Evolutionary conservation across 2,797 vertebrate species (phyloP).

Genomic region (Molossus molossus): DNA sequence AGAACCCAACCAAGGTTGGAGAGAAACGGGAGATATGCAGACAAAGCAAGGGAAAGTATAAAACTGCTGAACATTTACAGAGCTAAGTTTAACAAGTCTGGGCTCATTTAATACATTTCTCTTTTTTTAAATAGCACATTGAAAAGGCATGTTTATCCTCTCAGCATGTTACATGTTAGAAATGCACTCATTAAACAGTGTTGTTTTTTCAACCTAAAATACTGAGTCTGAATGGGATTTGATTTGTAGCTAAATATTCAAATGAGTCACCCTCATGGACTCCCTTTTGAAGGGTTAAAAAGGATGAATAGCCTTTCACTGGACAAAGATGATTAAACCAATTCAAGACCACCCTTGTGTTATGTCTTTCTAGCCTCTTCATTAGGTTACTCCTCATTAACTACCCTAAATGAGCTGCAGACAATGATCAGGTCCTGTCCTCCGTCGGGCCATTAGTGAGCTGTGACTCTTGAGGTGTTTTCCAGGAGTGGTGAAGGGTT

Average conservation of each 20-base stretch:
- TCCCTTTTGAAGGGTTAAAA: slow-evolving; percentile 33
- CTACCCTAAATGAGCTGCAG: slow-evolving; percentile 64
- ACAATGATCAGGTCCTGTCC: slow-evolving; percentile 52
- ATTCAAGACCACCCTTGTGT: slow-evolving; percentile 30
- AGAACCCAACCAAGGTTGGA: slow-evolving; percentile 57
- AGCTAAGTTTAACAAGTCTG: slow-evolving; percentile 76
- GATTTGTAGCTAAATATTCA: slow-evolving; percentile 72
- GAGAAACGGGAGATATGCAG: slow-evolving; percentile 66
- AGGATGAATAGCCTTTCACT: slow-evolving; percentile 40
- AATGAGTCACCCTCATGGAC: slow-evolving; percentile 48
- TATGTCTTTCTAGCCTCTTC: slow-evolving; percentile 54
- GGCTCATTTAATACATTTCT: slow-evolving; percentile 71
- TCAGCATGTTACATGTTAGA: slow-evolving; percentile 82
- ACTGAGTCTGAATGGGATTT: slow-evolving; percentile 79
- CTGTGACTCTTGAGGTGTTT: slow-evolving; percentile 55
- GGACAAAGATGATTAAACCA: slow-evolving; percentile 61
- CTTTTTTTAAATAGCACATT: slow-evolving; percentile 77
- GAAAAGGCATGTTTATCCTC: slow-evolving; percentile 86
- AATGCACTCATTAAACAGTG: slow-evolving; percentile 80
- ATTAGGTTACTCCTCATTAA: slow-evolving; percentile 74
- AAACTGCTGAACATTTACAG: slow-evolving; percentile 72
- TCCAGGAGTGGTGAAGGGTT: not conserved
- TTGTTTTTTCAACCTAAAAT: slow-evolving; percentile 83
- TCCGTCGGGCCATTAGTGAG: slow-evolving; percentile 71
- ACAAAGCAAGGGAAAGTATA: slow-evolving; percentile 74